phyloP scores from a whole-genome alignment of 2,113 vertebrate genomes.

The Thunnus thynnus region DNA sequence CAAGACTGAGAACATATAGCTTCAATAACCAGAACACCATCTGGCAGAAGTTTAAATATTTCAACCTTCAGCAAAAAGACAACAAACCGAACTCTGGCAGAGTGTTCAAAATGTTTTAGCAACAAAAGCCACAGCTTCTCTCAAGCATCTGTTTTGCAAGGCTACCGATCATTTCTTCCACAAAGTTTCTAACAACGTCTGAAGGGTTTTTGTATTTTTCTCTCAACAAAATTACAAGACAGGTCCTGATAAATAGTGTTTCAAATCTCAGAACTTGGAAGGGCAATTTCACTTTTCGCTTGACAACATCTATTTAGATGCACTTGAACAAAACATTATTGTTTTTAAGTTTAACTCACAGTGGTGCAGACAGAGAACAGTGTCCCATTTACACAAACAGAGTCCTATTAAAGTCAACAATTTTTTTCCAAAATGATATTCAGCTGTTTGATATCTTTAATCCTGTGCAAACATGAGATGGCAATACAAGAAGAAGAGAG shows the following conservation, averaged over 20 bases:
- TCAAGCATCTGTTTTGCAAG: constrained; percentile 33
- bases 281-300: background rate
- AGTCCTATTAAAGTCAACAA: too few species aligned
- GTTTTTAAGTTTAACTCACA: background rate
- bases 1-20: background rate
- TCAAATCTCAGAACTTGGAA: background rate
- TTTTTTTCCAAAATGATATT: too few species aligned
- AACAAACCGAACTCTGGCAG: background rate
- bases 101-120: constrained; percentile 3
- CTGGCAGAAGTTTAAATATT: background rate
- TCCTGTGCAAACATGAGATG: too few species aligned
- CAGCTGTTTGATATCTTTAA: too few species aligned
- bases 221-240: background rate
- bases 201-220: background rate
- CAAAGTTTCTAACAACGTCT: background rate
- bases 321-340: background rate
- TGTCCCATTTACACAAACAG: too few species aligned
- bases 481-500: too few species aligned
- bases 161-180: background rate
- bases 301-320: background rate
- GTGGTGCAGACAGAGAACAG: too few species aligned
- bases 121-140: background rate
- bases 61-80: constrained; percentile 2
- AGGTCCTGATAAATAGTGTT: background rate
- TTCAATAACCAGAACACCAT: constrained; percentile 10